phyloP scores from a whole-genome alignment of 2,888 invertebrate genomes.

The Cryptocephalus moraei region DNA sequence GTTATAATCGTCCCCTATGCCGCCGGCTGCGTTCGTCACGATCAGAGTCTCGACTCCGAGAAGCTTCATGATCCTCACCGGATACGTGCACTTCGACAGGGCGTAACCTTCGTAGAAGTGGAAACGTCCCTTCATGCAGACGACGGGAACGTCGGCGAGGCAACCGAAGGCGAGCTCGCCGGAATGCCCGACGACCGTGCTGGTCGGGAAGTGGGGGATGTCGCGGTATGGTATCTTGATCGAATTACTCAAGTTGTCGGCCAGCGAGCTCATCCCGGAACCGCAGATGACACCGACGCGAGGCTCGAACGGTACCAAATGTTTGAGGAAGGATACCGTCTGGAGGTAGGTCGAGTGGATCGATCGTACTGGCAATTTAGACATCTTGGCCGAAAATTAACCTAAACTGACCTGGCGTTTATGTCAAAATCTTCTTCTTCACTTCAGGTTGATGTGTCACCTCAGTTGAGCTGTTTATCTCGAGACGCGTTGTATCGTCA shows the following conservation, averaged over 20 bases:
- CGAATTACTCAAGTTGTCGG: conserved; percentile 60
- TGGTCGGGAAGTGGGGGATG: conserved; percentile 88
- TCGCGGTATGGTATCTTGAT: conserved; percentile 72
- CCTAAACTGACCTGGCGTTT: no score
- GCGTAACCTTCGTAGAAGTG: conserved; percentile 96
- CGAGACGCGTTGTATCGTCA: no score
- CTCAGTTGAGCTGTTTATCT: no score
- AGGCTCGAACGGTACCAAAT: conserved; percentile 60
- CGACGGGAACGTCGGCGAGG: conserved; percentile 65
- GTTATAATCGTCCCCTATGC: conserved; percentile 69
- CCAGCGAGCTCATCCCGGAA: conserved; percentile 76
- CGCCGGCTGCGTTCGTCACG: conserved; percentile 1
- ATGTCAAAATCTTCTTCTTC: no score
- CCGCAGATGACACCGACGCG: conserved; percentile 88
- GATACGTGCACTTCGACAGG: conserved; percentile 85
- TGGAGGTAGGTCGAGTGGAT: conserved; percentile 35
- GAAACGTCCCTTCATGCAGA: conserved; percentile 95
- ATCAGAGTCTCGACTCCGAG: conserved; percentile 1
- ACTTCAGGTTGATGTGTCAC: no score
- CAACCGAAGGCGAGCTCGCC: conserved; percentile 85
- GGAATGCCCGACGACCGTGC: conserved; percentile 84
- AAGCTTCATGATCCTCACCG: conserved; percentile 60
- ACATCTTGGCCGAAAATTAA: no score
- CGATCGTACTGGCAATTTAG: no score
- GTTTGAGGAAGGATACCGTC: conserved; percentile 62